Evolutionary conservation across 2,113 vertebrate genomes (phyloP), one percentile per base, ranked within the genome.

Genomic region (Tylochromis polylepis): DNA sequence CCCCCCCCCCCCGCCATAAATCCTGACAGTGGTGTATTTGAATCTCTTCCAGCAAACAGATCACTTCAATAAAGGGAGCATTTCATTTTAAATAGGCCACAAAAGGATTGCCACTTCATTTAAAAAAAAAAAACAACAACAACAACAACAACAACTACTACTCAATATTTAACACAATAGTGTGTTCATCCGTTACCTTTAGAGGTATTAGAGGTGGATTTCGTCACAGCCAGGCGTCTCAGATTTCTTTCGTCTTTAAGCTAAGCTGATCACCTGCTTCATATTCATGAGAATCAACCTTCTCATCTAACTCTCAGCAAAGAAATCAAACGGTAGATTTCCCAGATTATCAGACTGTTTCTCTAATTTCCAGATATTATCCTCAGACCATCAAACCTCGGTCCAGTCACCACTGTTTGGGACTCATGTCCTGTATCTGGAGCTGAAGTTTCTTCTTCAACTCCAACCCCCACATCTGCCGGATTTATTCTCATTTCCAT

Each of bases 391-490:
- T 80, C 38, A 72, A 46, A 72, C 38, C 67, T 46, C 6, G 0
- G 0, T 27, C 31, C 4, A 18, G 18, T 53, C 43, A 51, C 6
- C 27, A 8, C 43, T 31, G 15, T 77, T 51, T 12, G 11, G 16
- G 70, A 77, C 43, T 29, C 6, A 0, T 46, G 20, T 29, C 15
- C 41, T 24, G 8, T 0, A 7, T 51, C 5, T 51, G 49, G 18
- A 72, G 41, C 8, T 27, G 41, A 43, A 4, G 4, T 4, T 31
- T 77, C 0, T 51, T 49, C 43, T 53, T 8, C 18, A 8, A 20
- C 18, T 9, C 51, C 51, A 31, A 31, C 20, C 51, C 16, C 18
- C 18, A 75, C 18, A 75, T 75, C 24, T 75, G 16, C 4, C 16
- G 7, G 14, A 20, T 29, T 75, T 29, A 31, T 51, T 75, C 38